Base-by-base conservation (phyloP, 2,797 vertebrate genomes). In the Babyrousa celebensis region DNA sequence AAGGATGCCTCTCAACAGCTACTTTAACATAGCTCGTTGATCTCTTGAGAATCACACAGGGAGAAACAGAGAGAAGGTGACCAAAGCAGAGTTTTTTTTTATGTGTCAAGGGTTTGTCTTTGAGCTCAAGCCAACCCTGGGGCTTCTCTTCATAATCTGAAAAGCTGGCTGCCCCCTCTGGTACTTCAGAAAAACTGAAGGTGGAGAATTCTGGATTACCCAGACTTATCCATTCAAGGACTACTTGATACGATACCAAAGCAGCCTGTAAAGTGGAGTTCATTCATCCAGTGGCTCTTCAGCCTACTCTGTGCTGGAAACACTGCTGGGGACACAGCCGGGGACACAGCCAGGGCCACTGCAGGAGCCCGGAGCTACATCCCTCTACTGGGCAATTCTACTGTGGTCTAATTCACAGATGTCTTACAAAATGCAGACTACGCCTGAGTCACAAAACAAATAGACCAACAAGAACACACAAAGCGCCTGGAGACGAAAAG, bases 331-430 rank as follows among this genome's bases (percentile, higher is more conserved):
- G 43, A 48, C 43, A 7, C 29, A 18, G 36, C 11, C 0, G 43
- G 43, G 43, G 43, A 48, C 43, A 7, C 29, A 18, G 36, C 11
- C 0, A 2, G 7, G 11, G 25, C 1, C 48, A 4, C 1, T 0
- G 18, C 21, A 11, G 48, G n/a, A 21, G 4, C 15, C 3, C 11
- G 80, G 58, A 85, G 27, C 6, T 3, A 20, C 74, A 12, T 9
- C 16, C 56, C 40, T 21, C 5, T 10, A 12, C 52, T 29, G 60
- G 21, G 6, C 70, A 14, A 3, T 36, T 36, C 36, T 36, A 36
- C n/a, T 3, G 2, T 0, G 0, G 70, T 11, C 21, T 27, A 6
- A 27, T 14, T 83, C 32, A 21, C 11, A 25, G 25, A 3, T 10
- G 36, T 10, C 1, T 17, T 20, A 9, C 3, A 23, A 4, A 43